Evolutionary conservation across 2,113 vertebrate genomes (phyloP), one percentile per base, ranked within the genome.

Genomic region (Podiceps cristatus): DNA sequence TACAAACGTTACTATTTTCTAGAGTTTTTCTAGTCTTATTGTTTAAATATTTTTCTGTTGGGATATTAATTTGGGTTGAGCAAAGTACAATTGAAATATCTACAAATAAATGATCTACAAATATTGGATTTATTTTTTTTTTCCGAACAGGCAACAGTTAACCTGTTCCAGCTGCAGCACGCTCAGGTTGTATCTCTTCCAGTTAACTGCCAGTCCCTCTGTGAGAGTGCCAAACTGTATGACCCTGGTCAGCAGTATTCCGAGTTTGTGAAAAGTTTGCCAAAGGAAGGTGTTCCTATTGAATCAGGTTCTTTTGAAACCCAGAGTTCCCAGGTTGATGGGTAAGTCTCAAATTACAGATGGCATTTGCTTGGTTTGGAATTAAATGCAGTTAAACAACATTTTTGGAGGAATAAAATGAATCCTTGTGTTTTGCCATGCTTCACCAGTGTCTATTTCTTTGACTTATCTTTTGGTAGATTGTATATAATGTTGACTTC

Each of bases 91-190:
- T 37, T 75, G 50, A 66, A 86, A 55, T 67, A 74, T 3, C 8
- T 71, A 33, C 37, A 37, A 37, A 19, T 71, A 67, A 88, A 56
- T 55, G 0, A 78, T 52, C 19, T 82, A n/a, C 10, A 81, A 79
- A 62, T 74, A 83, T 3, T 42, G 11, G 47, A 13, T 13, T 13
- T n/a, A n/a, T 35, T 35, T 15, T 75, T 77, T 96, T 27, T 81
- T 58, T 92, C 45, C 64, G 73, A 75, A 56, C 82, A 99, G 99
- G 99, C 99, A 96, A 99, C 99, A 4, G 99, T 99, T 75, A 99
- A 99, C 94, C 98, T 99, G 98, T 99, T 99, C 98, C 99, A 99
- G 97, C 99, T 99, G 96, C 99, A 99, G 95, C 99, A 99, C 15
- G 98, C 98, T 23, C 99, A 99, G 97, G 98, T 98, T 44, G 98